Base-by-base conservation (phyloP, 2,113 vertebrate genomes). In the Chamaetylas fuelleborni region DNA sequence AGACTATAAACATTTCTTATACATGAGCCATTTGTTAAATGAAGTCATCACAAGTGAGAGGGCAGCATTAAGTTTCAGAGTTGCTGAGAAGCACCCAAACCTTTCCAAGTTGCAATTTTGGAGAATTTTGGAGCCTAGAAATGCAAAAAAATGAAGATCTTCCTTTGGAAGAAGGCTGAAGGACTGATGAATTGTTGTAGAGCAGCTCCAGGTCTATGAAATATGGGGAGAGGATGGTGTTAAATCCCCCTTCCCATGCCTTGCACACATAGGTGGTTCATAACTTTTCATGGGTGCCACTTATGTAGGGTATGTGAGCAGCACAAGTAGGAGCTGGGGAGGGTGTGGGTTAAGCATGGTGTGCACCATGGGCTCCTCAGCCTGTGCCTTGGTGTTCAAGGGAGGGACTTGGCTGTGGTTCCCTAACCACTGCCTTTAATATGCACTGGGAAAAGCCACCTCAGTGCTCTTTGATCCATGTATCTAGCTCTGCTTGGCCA, bases 211-310 rank as follows among this genome's bases (percentile, higher is more conserved):
- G 43, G 18, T 50, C 28, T 58, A 13, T 22, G 34, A 88, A 81
- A 7, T 36, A 12, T 2, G 8, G 20, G 25, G 25, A 73, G 17
- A 33, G 10, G 22, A 40, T 42, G 23, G 11, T 61, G 64, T 62
- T 76, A 60, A 24, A 66, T 42, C 8, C 19, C 22, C 15, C 6
- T 84, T 14, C 38, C 14, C 6, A 1, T 60, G 53, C 19, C 15
- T 47, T 3, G 0, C 22, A 12, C 28, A 25, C 5, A 3, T 2
- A 66, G n/a, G 11, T 77, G 50, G 6, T 34, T 65, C 20, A 2
- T 50, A 20, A 15, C 9, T 40, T 76, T 38, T 50, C 17, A 24
- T 8, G 33, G 26, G 33, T 82, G 60, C 26, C 26, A 34, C 20
- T 45, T 4, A 20, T 0, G 1, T 12, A 54, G 34, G 12, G 5